Percentiles rank a stretch among this genome's conserved stretches.
Conservation (phyloP, 2,113 vertebrate species). For the Saiga tatarica region DNA sequence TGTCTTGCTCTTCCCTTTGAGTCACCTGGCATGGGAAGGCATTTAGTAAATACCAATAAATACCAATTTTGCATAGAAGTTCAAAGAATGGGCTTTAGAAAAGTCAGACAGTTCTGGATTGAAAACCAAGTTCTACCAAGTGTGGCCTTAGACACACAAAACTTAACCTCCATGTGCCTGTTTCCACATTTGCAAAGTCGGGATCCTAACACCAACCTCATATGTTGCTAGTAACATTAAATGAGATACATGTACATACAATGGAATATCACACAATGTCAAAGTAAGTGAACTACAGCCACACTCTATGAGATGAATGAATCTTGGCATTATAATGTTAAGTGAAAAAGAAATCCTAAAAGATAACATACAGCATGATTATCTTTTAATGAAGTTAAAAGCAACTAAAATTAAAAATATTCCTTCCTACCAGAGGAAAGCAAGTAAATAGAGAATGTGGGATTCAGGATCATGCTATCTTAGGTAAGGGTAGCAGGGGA, state of each 20-base stretch:
- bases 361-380: not conserved
- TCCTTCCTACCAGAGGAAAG: not conserved
- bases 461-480: not conserved
- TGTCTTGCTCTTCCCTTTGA: not conserved
- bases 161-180: not conserved
- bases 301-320: not conserved
- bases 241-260: not conserved
- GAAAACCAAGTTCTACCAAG: constrained; percentile 4
- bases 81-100: not conserved
- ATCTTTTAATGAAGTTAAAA: constrained; percentile 23
- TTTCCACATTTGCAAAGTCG: constrained; percentile 48
- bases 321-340: not conserved
- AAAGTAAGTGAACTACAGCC: not conserved
- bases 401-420: constrained; percentile 9
- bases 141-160: not conserved
- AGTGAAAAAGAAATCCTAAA: constrained; percentile 24
- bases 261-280: not conserved
- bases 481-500: not conserved
- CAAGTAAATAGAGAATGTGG: not conserved
- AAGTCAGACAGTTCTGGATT: not conserved
- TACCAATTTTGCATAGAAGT: not conserved
- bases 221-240: not conserved
- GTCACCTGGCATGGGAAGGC: not conserved
- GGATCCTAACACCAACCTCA: not conserved
- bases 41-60: not conserved